Percentiles rank a stretch among this genome's conserved stretches.
Conservation (phyloP, 2,113 vertebrate genomes). For the Agapornis roseicollis region DNA sequence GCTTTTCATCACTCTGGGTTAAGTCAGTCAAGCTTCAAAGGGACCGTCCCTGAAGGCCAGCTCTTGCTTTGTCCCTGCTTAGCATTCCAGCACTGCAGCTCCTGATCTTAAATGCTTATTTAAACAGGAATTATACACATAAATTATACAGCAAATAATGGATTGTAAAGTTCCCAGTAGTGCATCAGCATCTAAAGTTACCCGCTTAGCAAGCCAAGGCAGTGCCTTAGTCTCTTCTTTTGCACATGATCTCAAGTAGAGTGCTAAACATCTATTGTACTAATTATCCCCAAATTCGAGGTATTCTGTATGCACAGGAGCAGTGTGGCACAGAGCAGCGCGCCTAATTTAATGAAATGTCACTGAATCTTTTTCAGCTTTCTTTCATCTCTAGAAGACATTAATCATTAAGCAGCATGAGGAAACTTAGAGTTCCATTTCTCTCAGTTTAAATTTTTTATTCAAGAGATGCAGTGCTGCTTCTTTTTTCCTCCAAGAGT, state of each 20-base stretch:
- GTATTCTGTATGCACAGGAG: neutral
- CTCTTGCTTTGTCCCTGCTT: neutral
- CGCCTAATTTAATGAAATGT: neutral
- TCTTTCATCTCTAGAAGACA: neutral
- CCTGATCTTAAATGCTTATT: neutral
- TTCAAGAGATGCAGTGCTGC: neutral
- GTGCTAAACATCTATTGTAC: neutral
- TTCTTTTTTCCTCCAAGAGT: neutral
- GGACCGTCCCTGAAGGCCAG: neutral
- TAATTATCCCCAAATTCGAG: neutral
- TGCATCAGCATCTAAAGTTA: neutral
- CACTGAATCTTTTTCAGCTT: neutral
- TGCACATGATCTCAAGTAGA: neutral
- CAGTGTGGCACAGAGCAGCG: neutral
- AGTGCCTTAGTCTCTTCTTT: neutral
- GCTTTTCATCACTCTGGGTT: neutral
- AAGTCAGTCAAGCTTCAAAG: neutral
- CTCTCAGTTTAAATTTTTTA: neutral
- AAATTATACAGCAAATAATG: neutral
- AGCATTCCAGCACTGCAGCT: neutral
- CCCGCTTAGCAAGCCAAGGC: neutral
- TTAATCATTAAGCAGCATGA: neutral
- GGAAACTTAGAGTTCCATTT: neutral
- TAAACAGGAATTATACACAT: neutral
- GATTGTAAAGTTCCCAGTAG: neutral